phyloP scores from a whole-genome alignment of 2,888 invertebrate species.

The Elmis aenea region DNA sequence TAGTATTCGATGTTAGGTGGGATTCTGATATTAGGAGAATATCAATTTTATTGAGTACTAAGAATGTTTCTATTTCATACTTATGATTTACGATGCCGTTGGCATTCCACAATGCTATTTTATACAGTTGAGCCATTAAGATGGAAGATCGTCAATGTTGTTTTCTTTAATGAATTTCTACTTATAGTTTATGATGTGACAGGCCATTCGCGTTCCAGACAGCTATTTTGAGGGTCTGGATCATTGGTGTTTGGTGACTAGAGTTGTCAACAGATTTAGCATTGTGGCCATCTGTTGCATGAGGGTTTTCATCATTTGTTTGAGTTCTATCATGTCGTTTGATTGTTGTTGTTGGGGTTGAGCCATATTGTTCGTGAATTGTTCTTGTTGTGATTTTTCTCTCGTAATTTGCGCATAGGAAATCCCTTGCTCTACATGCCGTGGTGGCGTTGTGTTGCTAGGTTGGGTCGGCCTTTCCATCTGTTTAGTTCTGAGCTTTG shows the following conservation, averaged over 20 bases:
- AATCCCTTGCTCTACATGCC: constrained; percentile 1
- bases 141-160: no score
- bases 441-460: constrained; percentile 3
- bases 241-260: constrained; percentile 16
- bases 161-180: no score
- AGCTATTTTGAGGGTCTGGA: constrained; percentile 17
- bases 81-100: no score
- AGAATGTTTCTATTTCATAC: no score
- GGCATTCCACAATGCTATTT: no score
- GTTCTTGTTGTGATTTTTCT: constrained; percentile 1
- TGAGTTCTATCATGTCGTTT: constrained; percentile 15
- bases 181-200: constrained; percentile 15
- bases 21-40: no score
- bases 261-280: constrained; percentile 17
- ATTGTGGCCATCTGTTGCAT: constrained; percentile 19
- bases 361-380: constrained; percentile 1
- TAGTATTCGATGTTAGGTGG: no score
- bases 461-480: no score
- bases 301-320: constrained; percentile 17
- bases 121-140: no score
- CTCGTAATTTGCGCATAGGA: constrained; percentile 1
- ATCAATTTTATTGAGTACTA: no score
- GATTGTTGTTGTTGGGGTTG: constrained; percentile 8
- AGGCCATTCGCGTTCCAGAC: constrained; percentile 24
- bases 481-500: constrained; percentile 1